Conservation (phyloP, 2,113 vertebrate species). For the Heptranchias perlo region DNA sequence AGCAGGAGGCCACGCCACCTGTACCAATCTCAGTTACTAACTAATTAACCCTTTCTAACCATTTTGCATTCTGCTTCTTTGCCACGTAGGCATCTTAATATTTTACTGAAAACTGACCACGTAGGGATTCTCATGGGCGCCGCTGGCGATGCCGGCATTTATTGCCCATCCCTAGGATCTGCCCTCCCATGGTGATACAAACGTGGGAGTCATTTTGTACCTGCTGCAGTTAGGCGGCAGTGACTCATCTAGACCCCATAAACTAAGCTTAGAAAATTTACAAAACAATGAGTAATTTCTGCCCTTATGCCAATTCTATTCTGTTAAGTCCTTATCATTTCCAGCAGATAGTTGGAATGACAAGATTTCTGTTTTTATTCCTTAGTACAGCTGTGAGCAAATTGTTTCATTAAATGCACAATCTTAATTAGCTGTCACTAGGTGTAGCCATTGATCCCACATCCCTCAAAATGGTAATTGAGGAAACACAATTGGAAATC, state of each 20-base stretch:
- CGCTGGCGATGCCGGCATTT: too few relatives aligned
- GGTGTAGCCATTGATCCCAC: not conserved
- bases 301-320: not conserved
- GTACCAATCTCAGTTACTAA: too few relatives aligned
- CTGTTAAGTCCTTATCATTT: not conserved
- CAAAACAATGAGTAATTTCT: not conserved
- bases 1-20: too few relatives aligned
- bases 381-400: not conserved
- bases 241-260: not conserved
- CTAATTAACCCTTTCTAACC: too few relatives aligned
- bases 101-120: too few relatives aligned
- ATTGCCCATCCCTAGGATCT: too few relatives aligned
- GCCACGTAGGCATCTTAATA: too few relatives aligned
- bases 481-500: not conserved
- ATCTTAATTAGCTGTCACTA: slow-evolving; percentile 23
- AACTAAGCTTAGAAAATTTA: not conserved
- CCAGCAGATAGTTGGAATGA: not conserved
- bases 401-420: not conserved
- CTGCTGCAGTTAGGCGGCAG: not conserved
- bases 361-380: not conserved
- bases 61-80: too few relatives aligned
- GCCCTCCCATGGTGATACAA: not conserved
- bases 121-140: too few relatives aligned
- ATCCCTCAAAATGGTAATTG: not conserved
- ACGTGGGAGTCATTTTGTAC: not conserved